Evolutionary conservation across 2,797 vertebrate species (phyloP), one percentile per base, ranked within the genome.

Genomic region (Adelosebastes latens): DNA sequence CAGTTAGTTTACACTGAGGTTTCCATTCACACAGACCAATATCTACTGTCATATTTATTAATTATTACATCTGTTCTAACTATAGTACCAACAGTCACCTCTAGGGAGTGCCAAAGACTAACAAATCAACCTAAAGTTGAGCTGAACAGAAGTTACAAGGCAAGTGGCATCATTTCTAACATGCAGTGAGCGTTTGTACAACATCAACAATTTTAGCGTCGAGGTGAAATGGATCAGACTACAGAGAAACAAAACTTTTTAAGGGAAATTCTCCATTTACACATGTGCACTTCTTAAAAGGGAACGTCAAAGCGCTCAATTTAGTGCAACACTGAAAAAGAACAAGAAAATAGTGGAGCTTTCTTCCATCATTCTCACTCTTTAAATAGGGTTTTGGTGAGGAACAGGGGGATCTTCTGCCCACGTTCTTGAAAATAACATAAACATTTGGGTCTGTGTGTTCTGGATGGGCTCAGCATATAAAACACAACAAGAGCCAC

Each of bases 401-500:
- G 53, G 22, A 55, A 46, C 42, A 18, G 42, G 16, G 42, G 16
- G 16, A 46, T 20, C 42, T 46, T 46, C 42, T 46, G 16, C 42
- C 42, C 42, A 7, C 6, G 2, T 18, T 46, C 42, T 16, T 18
- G 42, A 46, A 46, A 46, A 18, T 46, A 46, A 52, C 20, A 52
- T 32, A 18, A 52, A 60, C 18, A 62, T 42, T 6, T 32, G 39
- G 1, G 1, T 42, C 14, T 24, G 39, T 12, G n/a, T 22, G n/a
- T 65, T 32, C 4, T 25, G 5, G 25, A 42, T 32, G 6, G 20
- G 14, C 12, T 49, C 7, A 25, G 32, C 12, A 32, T 34, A 52
- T 6, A 69, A 10, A 34, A 75, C 53, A 79, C 29, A 67, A n/a
- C 12, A 77, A 20, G 12, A 81, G 56, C 49, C 63, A 86, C 70